A percentile compares a stretch with the other conserved stretches of the same genome.
These are phyloP conservation scores for Avahi laniger DNA, from an alignment of 2,797 vertebrate genomes.

Conservation along the genomic window DNA sequence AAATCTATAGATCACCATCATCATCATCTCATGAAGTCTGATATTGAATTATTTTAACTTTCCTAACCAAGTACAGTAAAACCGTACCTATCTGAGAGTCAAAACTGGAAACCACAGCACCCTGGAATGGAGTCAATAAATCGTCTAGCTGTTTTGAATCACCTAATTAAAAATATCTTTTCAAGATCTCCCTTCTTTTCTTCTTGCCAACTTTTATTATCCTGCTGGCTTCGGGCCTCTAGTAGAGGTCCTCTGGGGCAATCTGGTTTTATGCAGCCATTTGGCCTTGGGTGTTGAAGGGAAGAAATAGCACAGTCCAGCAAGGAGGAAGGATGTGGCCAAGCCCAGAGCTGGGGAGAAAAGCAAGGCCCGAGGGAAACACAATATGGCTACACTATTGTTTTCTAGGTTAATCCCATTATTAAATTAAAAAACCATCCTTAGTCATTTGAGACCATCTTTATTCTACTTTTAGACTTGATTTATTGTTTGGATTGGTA, in stretches of 20 bases:
- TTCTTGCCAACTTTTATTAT: neutral
- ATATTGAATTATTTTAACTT: neutral
- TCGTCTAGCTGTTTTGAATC: neutral
- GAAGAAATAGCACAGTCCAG: neutral
- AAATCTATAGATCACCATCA: neutral
- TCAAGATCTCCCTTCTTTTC: neutral
- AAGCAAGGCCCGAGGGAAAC: neutral
- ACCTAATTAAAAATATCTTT: slow-evolving; percentile 44
- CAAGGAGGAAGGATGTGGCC: neutral
- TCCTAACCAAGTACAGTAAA: slow-evolving; percentile 19
- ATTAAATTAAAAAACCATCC: neutral
- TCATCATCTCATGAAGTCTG: neutral
- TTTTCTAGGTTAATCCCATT: slow-evolving; percentile 27
- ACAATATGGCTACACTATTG: accelerated
- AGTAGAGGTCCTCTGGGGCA: neutral
- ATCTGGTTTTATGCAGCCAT: neutral
- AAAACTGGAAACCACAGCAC: neutral
- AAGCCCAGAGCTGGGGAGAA: neutral
- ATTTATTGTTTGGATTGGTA: neutral
- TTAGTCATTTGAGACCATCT: slow-evolving; percentile 32
- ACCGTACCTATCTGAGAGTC: neutral
- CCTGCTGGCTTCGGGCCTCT: neutral
- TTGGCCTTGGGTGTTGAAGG: neutral
- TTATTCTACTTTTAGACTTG: neutral
- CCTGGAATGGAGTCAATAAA: neutral